phyloP scores from a whole-genome alignment of 2,113 vertebrate genomes.

The Cardinalis cardinalis region DNA sequence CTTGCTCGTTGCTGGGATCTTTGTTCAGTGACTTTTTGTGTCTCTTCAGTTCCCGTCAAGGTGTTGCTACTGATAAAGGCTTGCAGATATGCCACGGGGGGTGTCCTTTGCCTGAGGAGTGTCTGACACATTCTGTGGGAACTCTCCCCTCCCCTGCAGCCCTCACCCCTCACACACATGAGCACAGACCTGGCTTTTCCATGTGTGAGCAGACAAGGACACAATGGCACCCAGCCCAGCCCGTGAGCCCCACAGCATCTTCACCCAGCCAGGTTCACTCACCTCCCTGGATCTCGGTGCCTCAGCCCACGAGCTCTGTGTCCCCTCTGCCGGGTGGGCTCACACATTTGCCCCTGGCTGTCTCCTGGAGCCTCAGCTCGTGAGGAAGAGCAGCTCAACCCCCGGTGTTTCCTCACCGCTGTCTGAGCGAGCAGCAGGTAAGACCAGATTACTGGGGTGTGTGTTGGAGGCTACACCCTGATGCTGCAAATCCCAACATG shows the following conservation, averaged over 20 bases:
- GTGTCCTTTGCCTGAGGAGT: background rate
- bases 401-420: background rate
- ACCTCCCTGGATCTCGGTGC: background rate
- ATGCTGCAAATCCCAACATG: slow-evolving; percentile 60
- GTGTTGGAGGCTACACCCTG: slow-evolving; percentile 46
- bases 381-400: background rate
- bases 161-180: accelerated
- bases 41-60: background rate
- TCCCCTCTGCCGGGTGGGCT: background rate
- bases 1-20: background rate
- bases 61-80: background rate
- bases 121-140: background rate
- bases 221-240: background rate
- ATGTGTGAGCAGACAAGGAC: background rate
- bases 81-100: background rate
- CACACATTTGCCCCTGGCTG: background rate
- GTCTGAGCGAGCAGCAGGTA: slow-evolving; percentile 53
- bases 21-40: background rate
- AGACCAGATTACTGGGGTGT: slow-evolving; percentile 58
- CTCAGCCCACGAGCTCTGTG: accelerated
- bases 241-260: background rate
- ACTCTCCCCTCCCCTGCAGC: background rate
- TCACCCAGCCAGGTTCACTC: background rate
- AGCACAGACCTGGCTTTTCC: background rate
- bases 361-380: background rate